A percentile compares a stretch with the other conserved stretches of the same genome.
Conservation (phyloP, 1,140 invertebrate species). For the Reticulitermes speratus region DNA sequence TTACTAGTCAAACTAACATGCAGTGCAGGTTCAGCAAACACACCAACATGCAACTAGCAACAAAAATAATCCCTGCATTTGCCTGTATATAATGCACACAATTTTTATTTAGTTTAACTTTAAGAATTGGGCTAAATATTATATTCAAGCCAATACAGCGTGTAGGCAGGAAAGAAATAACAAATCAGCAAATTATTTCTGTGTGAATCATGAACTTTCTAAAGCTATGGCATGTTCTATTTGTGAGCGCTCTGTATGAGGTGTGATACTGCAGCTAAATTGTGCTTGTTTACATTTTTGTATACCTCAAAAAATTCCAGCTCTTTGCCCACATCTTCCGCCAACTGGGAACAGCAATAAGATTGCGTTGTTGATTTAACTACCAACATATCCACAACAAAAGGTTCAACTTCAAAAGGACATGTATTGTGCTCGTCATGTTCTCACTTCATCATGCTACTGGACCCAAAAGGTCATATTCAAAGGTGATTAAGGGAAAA, state of each 20-base stretch:
- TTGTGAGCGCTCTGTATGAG: conserved; percentile 27
- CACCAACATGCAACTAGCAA: background rate
- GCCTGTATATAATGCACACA: too few species aligned
- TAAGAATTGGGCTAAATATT: too few species aligned
- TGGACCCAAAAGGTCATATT: background rate
- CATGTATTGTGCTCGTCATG: conserved; percentile 32
- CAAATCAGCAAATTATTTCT: background rate
- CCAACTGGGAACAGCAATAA: conserved; percentile 46
- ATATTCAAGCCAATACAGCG: too few species aligned
- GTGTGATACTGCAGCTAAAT: background rate
- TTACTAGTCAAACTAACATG: background rate
- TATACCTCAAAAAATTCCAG: conserved; percentile 45
- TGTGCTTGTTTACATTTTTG: conserved; percentile 29
- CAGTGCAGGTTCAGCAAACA: background rate
- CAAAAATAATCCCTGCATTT: background rate
- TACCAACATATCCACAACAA: background rate
- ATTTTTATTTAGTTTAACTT: too few species aligned
- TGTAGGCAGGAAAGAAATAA: background rate
- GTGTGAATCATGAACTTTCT: background rate
- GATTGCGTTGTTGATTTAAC: conserved; percentile 16
- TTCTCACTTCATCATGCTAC: background rate
- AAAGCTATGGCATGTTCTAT: conserved; percentile 22
- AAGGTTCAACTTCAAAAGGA: conserved; percentile 34
- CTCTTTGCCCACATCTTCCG: conserved; percentile 51
- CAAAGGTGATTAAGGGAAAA: too few species aligned